Conservation (phyloP, 2,888 invertebrate genomes). For the Spisula subtruncata region DNA sequence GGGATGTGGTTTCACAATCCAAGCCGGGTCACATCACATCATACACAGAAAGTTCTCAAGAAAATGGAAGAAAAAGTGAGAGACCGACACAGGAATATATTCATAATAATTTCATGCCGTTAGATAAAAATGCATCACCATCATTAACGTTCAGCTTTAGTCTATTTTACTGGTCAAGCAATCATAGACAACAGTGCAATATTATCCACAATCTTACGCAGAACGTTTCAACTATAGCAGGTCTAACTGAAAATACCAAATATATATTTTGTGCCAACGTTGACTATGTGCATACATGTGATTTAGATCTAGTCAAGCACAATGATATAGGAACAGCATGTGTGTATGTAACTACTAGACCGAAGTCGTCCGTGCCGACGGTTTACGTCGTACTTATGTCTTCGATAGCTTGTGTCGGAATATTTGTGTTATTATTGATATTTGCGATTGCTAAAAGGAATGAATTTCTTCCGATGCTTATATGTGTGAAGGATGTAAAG, state of each 20-base stretch:
- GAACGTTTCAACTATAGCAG: constrained; percentile 45
- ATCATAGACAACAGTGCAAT: constrained; percentile 54
- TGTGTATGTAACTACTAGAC: constrained; percentile 35
- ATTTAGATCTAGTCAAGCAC: constrained; percentile 59
- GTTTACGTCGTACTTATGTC: constrained; percentile 49
- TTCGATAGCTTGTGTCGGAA: constrained; percentile 38
- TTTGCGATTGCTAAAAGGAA: constrained; percentile 48
- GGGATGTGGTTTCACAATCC: not conserved
- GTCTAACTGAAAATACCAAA: constrained; percentile 43
- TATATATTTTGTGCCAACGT: constrained; percentile 63
- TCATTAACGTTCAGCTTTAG: not conserved
- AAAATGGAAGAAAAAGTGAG: not conserved
- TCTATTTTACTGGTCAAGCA: constrained; percentile 53
- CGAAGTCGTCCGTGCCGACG: not conserved
- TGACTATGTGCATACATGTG: constrained; percentile 45
- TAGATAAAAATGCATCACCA: not conserved
- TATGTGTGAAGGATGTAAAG: constrained; percentile 45
- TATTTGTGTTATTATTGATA: constrained; percentile 43
- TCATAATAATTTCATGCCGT: not conserved
- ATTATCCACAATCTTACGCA: constrained; percentile 47
- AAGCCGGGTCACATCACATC: not conserved
- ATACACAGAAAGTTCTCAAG: not conserved
- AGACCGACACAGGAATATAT: not conserved
- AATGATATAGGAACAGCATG: constrained; percentile 28
- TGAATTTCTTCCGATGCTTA: constrained; percentile 50